A percentile compares a stretch with the other conserved stretches of the same genome.
Evolutionary conservation across 2,797 vertebrate species (phyloP).

Genomic region (Muraenolepis orangiensis): DNA sequence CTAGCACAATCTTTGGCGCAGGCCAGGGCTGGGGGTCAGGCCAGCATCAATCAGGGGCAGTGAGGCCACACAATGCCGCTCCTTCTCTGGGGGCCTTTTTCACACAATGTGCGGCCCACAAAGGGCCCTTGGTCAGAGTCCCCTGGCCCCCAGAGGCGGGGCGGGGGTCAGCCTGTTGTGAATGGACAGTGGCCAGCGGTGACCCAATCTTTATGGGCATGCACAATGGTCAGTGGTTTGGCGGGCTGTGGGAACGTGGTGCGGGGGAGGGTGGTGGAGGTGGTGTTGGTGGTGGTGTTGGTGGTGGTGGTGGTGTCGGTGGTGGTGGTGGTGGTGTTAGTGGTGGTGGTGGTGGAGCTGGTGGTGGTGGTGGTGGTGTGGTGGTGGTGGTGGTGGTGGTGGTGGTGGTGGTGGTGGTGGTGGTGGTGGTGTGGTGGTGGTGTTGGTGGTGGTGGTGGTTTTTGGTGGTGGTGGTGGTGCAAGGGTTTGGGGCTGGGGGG

Average conservation of each 20-base stretch:
- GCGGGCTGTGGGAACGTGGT: conserved; percentile 57
- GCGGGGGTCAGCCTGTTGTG: conserved; percentile 46
- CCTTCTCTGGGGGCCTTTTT: conserved; percentile 37
- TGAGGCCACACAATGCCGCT: conserved; percentile 44
- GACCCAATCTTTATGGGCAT: conserved; percentile 50
- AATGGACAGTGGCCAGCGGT: conserved; percentile 56
- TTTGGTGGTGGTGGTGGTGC: conserved; percentile 29
- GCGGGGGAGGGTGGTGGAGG: no score
- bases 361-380: not conserved
- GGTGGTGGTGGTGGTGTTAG: conserved; percentile 23
- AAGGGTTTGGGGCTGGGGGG: not conserved
- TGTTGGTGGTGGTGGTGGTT: not conserved
- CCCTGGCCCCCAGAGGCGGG: conserved; percentile 33
- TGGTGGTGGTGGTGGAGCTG: no score
- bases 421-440: conserved; percentile 9
- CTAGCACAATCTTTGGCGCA: conserved; percentile 65
- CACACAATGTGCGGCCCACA: conserved; percentile 37
- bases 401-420: conserved; percentile 1
- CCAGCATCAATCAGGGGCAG: conserved; percentile 64
- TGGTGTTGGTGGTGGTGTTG: conserved; percentile 26
- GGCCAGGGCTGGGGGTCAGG: conserved; percentile 60
- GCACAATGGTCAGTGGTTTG: conserved; percentile 46
- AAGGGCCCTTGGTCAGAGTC: conserved; percentile 46
- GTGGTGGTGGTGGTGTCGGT: not conserved
- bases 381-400: conserved; percentile 23